These are phyloP conservation scores for Cylas formicarius DNA, from an alignment of 1,140 invertebrate genomes.

Conservation along the genomic window DNA sequence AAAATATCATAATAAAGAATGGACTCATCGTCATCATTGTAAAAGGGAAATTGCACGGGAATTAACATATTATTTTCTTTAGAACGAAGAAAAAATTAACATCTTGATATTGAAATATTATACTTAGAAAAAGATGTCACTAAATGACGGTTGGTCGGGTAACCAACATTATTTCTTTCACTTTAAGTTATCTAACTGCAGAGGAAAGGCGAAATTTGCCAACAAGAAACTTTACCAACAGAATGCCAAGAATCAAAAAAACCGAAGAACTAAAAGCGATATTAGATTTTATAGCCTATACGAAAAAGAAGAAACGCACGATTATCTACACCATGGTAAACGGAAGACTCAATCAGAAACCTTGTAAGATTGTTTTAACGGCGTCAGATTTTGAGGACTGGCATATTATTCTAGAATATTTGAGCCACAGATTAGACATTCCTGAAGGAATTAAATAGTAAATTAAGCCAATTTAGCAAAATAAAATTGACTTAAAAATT, in stretches of 20 bases:
- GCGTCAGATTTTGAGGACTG: conserved; percentile 3
- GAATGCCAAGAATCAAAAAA: not conserved
- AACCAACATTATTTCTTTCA: too few relatives aligned
- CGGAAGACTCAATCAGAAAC: conserved; percentile 1
- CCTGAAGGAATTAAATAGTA: conserved; percentile 7
- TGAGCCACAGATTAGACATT: conserved; percentile 2
- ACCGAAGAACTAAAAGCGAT: not conserved
- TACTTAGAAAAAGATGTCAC: too few relatives aligned
- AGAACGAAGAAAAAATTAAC: too few relatives aligned
- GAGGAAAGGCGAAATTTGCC: too few relatives aligned
- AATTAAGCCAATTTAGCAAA: not conserved
- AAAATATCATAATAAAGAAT: too few relatives aligned
- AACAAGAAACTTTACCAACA: too few relatives aligned
- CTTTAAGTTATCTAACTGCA: too few relatives aligned
- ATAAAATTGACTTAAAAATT: not conserved
- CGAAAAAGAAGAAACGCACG: conserved; percentile 2
- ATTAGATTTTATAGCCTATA: conserved; percentile 3
- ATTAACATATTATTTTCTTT: too few relatives aligned
- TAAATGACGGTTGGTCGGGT: too few relatives aligned
- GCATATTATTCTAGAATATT: conserved; percentile 4
- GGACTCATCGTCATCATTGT: too few relatives aligned
- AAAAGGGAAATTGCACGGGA: too few relatives aligned
- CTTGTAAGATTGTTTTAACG: conserved; percentile 9
- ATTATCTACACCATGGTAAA: conserved; percentile 7
- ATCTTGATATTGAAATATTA: too few relatives aligned